Evolutionary conservation across 1,140 invertebrate species (phyloP), one percentile per base, ranked within the genome.

Genomic region (Meloidogyne floridensis): DNA sequence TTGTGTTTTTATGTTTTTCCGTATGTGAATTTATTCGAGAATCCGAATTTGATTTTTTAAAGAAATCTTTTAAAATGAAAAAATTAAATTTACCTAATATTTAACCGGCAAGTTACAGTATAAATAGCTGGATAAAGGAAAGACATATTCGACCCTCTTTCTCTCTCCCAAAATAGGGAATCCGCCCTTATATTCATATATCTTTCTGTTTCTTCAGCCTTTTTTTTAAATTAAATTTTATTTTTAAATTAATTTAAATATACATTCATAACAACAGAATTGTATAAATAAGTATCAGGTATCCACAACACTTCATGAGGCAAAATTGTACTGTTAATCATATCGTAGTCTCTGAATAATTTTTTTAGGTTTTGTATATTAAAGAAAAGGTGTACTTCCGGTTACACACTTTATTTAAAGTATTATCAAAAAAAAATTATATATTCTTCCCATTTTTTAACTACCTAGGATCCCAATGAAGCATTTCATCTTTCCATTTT

Each of bases 141-240:
- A 2, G 87, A 86, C 47, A 89, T 86, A 9, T 85, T 72, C 6
- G 88, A 81, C 70, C 88, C 88, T 53, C 84, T 82, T 80, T 83
- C 54, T 47, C 88, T 86, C 65, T 89, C 84, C 86, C 86, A 86
- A 73, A 84, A 85, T 0, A 81, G 75, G 0, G 87, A 79, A 59
- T 87, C 84, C 8, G 85, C 88, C 32, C 85, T 75, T 32, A 89
- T 87, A 78, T 89, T 89, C 88, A 89, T 89, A 73, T 89, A 90
- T 75, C 88, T 69, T 77, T 89, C 88, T 18, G 88, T 89, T 77
- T 89, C 88, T 71, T 89, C 88, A 43, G 87, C 54, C 59, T 65
- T 65, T 65, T 65, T 47, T 47, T 32, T 32, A 47, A 47, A 6
- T 47, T n/a, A n/a, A 59, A 59, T 15, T n/a, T n/a, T n/a, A 65